phyloP scores from a whole-genome alignment of 37 sponge, comb jelly and placozoan species.

The Axinella damicornis region DNA sequence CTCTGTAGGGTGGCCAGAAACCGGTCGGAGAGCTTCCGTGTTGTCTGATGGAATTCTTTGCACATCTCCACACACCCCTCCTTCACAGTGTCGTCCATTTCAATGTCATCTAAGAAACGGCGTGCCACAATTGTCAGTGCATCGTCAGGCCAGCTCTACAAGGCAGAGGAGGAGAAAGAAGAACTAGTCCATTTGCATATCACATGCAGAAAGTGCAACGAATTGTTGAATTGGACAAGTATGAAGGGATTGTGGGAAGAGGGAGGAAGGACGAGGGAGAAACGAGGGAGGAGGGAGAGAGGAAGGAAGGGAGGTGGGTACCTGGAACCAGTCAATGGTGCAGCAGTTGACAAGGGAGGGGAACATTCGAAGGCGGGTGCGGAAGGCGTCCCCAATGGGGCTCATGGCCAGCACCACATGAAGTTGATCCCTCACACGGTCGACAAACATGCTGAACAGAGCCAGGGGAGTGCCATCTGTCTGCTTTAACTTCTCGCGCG shows the following conservation, averaged over 20 bases:
- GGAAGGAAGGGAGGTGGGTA: not conserved
- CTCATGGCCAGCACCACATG: constrained; percentile 99
- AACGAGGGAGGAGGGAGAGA: too few relatives aligned
- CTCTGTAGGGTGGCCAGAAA: constrained; percentile 81
- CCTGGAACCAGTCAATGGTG: constrained; percentile 99
- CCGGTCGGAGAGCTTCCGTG: constrained; percentile 78
- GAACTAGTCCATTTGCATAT: not conserved
- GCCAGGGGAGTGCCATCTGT: constrained; percentile 97
- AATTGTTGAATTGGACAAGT: too few relatives aligned
- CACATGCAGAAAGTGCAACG: not conserved
- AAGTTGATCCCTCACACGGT: constrained; percentile 93
- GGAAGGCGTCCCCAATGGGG: constrained; percentile 97
- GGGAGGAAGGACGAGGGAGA: too few relatives aligned
- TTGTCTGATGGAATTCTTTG: constrained; percentile 92
- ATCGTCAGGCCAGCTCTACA: constrained; percentile 97
- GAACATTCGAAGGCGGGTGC: constrained; percentile 93
- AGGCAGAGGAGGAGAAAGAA: not conserved
- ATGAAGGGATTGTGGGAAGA: too few relatives aligned
- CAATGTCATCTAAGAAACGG: constrained; percentile 95
- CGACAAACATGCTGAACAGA: constrained; percentile 96
- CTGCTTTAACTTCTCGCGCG: constrained; percentile 91
- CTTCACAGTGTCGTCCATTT: constrained; percentile 75
- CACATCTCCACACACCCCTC: constrained; percentile 93
- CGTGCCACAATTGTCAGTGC: constrained; percentile 95
- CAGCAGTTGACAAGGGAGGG: constrained; percentile 99